Evolutionary conservation across 2,797 vertebrate genomes (phyloP), one percentile per base, ranked within the genome.

Genomic region (Otolemur crassicaudatus): DNA sequence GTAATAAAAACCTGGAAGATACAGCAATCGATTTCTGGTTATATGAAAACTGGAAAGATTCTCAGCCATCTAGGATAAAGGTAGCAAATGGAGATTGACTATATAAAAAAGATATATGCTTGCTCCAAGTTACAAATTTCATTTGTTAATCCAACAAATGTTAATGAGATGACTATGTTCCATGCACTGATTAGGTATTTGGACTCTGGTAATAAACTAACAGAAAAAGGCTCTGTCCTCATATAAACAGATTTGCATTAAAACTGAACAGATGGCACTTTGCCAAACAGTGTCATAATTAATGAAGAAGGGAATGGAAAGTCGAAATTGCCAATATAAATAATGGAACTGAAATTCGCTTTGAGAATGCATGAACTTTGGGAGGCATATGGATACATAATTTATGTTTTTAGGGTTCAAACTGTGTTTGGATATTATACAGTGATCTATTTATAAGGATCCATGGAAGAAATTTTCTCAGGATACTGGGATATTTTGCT

Each of bases 41-140:
- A 77, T 87, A 17, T 73, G 31, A 93, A 90, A 77, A 90, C n/a
- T 90, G 7, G n/a, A 61, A 89, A 89, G 49, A 69, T n/a, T 85
- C 11, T 60, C 92, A 90, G 61, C 37, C 14, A 95, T 91, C 34
- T 81, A 49, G 46, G 53, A 81, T 95, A 65, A 75, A 81, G 20
- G 20, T 58, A 91, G 49, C 3, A 91, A 58, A 34, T 56, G 10
- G 60, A 89, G 49, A 89, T 49, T 76, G n/a, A 53, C 43, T 75
- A 27, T 70, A 72, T 72, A 31, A 63, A 76, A 34, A 69, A 80
- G 23, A 49, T 67, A 23, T 2, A 46, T 77, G 19, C 58, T 75
- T 82, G 25, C 9, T 83, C 31, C 11, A 46, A 61, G 29, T 90
- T 73, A 84, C 4, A 72, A 10, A 60, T 81, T 87, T 93, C 49